Percentiles rank a stretch among this genome's conserved stretches.
phyloP scores from a whole-genome alignment of 2,113 vertebrate genomes.

The Chrysemys picta region DNA sequence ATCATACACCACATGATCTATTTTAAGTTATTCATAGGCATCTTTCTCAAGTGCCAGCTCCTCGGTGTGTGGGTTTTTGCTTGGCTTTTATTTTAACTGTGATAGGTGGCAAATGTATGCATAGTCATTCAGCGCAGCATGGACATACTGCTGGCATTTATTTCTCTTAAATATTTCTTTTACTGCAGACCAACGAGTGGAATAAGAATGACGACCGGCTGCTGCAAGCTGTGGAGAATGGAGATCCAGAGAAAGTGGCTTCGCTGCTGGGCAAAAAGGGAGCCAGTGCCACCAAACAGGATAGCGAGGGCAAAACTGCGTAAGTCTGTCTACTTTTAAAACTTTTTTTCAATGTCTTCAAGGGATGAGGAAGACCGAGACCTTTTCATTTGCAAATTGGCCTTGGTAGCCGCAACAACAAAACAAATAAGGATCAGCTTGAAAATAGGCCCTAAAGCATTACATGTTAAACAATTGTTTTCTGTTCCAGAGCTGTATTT shows the following conservation, averaged over 20 bases:
- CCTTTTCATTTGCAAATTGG: accelerated
- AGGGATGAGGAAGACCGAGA: not conserved
- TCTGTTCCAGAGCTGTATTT: not conserved
- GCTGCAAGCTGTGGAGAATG: slow-evolving; percentile 94
- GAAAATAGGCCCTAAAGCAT: not conserved
- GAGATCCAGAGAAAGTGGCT: slow-evolving; percentile 92
- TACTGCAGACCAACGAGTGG: slow-evolving; percentile 91
- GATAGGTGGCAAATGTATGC: not conserved
- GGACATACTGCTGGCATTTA: not conserved
- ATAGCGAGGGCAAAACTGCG: slow-evolving; percentile 95
- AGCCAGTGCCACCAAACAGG: slow-evolving; percentile 90
- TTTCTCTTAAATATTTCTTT: slow-evolving; percentile 14
- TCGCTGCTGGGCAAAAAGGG: slow-evolving; percentile 95
- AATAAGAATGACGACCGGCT: slow-evolving; percentile 97
- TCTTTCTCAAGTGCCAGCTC: not conserved
- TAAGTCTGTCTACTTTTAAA: slow-evolving; percentile 78
- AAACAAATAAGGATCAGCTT: not conserved
- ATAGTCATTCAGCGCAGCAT: not conserved
- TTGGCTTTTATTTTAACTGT: slow-evolving; percentile 30
- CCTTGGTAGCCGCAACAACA: not conserved
- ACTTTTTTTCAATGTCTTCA: not conserved
- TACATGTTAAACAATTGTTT: not conserved
- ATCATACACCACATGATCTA: not conserved
- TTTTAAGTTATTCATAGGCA: not conserved
- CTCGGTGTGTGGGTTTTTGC: not conserved